phyloP scores from a whole-genome alignment of 2,113 vertebrate species.

The Labrus mixtus region DNA sequence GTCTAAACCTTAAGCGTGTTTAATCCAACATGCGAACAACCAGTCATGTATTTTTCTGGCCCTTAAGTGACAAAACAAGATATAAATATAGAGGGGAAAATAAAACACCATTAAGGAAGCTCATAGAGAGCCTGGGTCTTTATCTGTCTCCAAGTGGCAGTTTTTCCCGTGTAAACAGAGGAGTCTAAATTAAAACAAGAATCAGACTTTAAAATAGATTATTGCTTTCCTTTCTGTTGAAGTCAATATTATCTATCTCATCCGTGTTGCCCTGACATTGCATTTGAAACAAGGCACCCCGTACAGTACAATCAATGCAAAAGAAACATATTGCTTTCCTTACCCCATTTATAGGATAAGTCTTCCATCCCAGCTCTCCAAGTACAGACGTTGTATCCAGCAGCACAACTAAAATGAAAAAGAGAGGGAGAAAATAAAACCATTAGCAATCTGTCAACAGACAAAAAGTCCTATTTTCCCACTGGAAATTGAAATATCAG shows the following conservation, averaged over 20 bases:
- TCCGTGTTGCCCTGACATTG: conserved; percentile 15
- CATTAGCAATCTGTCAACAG: conserved; percentile 64
- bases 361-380: conserved; percentile 95
- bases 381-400: conserved; percentile 93
- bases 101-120: not conserved
- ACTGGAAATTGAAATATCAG: conserved; percentile 66
- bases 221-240: conserved; percentile 6
- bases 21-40: no score
- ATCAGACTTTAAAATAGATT: conserved; percentile 34
- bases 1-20: no score
- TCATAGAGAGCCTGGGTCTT: conserved; percentile 52
- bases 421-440: conserved; percentile 35
- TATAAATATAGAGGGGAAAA: not conserved
- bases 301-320: conserved; percentile 16
- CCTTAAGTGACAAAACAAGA: no score
- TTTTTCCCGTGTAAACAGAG: conserved; percentile 45
- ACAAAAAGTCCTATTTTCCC: conserved; percentile 56
- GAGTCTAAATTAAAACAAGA: conserved; percentile 36
- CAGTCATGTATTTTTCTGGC: no score
- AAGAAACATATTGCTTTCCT: conserved; percentile 70
- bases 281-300: conserved; percentile 25
- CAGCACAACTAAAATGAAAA: conserved; percentile 89
- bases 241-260: conserved; percentile 48
- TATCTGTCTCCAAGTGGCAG: conserved; percentile 44
- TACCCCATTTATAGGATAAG: conserved; percentile 95